Base-by-base conservation (phyloP, 2,888 invertebrate genomes). In the Pterostichus madidus region DNA sequence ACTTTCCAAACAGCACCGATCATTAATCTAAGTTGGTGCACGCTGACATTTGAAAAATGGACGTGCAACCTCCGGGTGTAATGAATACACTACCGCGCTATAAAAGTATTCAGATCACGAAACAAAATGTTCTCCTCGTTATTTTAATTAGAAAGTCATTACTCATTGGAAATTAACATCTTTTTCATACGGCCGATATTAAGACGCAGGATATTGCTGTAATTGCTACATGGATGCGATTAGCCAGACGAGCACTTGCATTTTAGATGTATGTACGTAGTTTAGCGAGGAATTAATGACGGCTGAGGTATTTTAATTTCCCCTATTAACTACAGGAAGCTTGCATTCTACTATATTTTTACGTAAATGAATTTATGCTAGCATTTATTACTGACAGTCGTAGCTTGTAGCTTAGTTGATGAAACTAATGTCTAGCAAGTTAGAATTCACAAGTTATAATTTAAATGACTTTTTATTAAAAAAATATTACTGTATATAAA, bases 81-180 rank as follows among this genome's bases (percentile, higher is more conserved):
- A 64, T 64, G 64, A 64, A 64, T 64, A 64, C 64, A 31, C 64
- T 13, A 32, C 64, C 64, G 32, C 15, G 64, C 64, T 35, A 32
- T 13, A 31, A 32, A 32, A 13, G 64, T 31, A 64, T 64, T 64
- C 64, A 64, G 64, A 64, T 64, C 64, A 64, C 64, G 64, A 64
- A 64, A 64, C 64, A 35, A 64, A 64, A 32, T 64, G 64, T 64
- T 64, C 64, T 35, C 35, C n/a, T 31, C 24, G 64, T 64, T 64
- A 64, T 64, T 64, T 64, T 64, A 31, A 64, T 64, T 64, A 64
- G 32, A 64, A 64, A 64, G 31, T 31, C 64, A 64, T 64, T 64
- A 35, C 35, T 64, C 64, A 64, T 64, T 64, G 64, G 64, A 64
- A 59, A 64, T 64, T 64, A 64, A 64, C 64, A 35, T 64, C 64